Evolutionary conservation across 2,888 invertebrate genomes (phyloP).

Genomic region (Macaria liturata): DNA sequence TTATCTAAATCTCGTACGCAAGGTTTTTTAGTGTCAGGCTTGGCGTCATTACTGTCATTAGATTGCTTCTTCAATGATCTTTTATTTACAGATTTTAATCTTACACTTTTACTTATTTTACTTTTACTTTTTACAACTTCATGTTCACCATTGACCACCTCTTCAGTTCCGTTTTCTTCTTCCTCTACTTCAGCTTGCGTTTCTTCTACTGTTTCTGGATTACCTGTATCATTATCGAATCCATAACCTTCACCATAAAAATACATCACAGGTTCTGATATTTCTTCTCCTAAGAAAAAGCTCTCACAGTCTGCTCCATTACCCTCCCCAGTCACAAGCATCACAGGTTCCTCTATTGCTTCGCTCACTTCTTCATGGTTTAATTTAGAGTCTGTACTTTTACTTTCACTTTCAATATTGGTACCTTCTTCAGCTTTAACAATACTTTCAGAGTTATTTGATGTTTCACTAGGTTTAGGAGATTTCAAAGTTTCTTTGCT

Average conservation of each 20-base stretch:
- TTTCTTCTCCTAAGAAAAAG: conserved; percentile 84
- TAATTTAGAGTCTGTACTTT: too few species aligned
- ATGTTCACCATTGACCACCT: conserved; percentile 70
- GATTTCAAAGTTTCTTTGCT: conserved; percentile 8
- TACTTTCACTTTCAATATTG: too few species aligned
- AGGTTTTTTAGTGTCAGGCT: conserved; percentile 70
- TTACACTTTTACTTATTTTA: conserved; percentile 59
- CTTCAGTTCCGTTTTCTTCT: conserved; percentile 62
- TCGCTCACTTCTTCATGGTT: conserved; percentile 74
- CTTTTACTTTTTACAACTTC: conserved; percentile 57
- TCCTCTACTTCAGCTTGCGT: conserved; percentile 52
- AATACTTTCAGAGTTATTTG: conserved; percentile 20
- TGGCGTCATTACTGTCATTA: conserved; percentile 63
- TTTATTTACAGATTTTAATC: conserved; percentile 64
- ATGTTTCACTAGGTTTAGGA: conserved; percentile 19
- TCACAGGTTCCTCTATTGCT: conserved; percentile 88
- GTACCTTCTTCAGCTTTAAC: conserved; percentile 16
- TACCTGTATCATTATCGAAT: conserved; percentile 88
- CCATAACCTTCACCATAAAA: conserved; percentile 90
- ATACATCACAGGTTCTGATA: conserved; percentile 88
- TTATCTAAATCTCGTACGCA: conserved; percentile 66
- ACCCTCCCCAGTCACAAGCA: conserved; percentile 88
- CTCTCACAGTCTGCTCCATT: conserved; percentile 86
- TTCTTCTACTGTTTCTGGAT: conserved; percentile 73
- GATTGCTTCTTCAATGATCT: conserved; percentile 70